Conservation (phyloP, 2,888 invertebrate species). For the Dromius quadrimaculatus region DNA sequence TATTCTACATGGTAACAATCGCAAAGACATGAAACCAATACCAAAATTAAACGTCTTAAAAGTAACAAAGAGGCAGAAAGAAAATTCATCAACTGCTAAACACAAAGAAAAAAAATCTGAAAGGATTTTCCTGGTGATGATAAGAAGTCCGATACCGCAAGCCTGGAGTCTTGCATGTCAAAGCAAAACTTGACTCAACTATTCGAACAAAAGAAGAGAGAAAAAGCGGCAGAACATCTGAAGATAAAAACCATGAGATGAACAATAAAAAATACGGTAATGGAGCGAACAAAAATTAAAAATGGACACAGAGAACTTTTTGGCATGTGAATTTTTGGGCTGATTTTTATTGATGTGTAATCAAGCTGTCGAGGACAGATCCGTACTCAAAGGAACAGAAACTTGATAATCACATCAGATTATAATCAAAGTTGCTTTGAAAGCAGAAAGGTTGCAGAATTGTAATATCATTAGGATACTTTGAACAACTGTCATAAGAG, state of each 20-base stretch:
- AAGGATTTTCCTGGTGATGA: slow-evolving; percentile 21
- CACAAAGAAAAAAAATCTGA: slow-evolving; percentile 25
- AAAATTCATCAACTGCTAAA: slow-evolving; percentile 32
- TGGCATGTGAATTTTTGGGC: neutral
- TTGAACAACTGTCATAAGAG: no score
- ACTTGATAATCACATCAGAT: slow-evolving; percentile 20
- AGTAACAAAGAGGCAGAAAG: slow-evolving; percentile 17
- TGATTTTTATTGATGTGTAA: slow-evolving; percentile 13
- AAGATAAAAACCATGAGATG: slow-evolving; percentile 21
- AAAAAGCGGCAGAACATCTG: no score
- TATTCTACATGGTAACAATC: no score
- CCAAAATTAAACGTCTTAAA: slow-evolving; percentile 9
- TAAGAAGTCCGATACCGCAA: slow-evolving; percentile 22
- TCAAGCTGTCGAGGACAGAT: neutral
- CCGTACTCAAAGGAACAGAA: slow-evolving; percentile 2
- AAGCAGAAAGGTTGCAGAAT: slow-evolving; percentile 8
- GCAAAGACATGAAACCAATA: slow-evolving; percentile 16
- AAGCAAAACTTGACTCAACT: slow-evolving; percentile 32
- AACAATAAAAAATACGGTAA: slow-evolving; percentile 7
- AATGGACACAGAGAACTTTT: neutral
- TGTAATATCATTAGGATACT: slow-evolving; percentile 14
- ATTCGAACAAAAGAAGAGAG: slow-evolving; percentile 22
- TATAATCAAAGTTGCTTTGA: slow-evolving; percentile 32
- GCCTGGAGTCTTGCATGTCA: slow-evolving; percentile 8
- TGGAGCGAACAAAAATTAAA: slow-evolving; percentile 20